Evolutionary conservation across 2,888 invertebrate species (phyloP).

Genomic region (Pyralis farinalis): DNA sequence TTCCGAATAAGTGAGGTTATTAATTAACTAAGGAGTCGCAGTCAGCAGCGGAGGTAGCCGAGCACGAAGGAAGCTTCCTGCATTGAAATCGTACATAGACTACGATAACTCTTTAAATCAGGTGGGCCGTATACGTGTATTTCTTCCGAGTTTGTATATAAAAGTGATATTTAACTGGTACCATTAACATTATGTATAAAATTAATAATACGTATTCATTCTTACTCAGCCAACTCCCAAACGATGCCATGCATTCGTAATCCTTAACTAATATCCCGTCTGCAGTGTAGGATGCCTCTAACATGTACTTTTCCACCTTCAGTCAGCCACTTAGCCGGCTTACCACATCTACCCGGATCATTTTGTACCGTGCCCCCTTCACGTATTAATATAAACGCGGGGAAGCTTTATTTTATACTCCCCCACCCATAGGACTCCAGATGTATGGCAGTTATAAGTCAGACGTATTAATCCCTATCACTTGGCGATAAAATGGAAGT

Average conservation of each 20-base stretch:
- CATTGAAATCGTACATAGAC: too few relatives aligned
- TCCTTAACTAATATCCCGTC: conserved; percentile 11
- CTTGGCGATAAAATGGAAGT: conserved; percentile 76
- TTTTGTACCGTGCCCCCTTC: conserved; percentile 50
- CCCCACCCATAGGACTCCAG: conserved; percentile 57
- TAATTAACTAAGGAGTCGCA: too few relatives aligned
- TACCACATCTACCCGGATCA: conserved; percentile 61
- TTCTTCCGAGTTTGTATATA: too few relatives aligned
- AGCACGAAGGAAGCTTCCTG: too few relatives aligned
- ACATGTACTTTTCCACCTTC: conserved; percentile 16
- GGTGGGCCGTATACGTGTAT: too few relatives aligned
- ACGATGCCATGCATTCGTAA: conserved; percentile 5
- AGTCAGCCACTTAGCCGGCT: conserved; percentile 59
- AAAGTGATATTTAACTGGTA: too few relatives aligned
- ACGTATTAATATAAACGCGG: conserved; percentile 76
- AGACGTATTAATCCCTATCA: conserved; percentile 78
- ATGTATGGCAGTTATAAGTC: conserved; percentile 81
- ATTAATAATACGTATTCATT: too few relatives aligned
- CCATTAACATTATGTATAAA: too few relatives aligned
- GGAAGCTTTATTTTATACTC: conserved; percentile 75
- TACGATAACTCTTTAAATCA: too few relatives aligned
- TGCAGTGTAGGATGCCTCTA: conserved; percentile 8
- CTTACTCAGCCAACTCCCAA: neutral
- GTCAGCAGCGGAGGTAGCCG: too few relatives aligned
- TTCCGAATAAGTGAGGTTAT: too few relatives aligned